Evolutionary conservation across 2,797 vertebrate species (phyloP), one percentile per base, ranked within the genome.

Genomic region (Sebastes trivittatus): DNA sequence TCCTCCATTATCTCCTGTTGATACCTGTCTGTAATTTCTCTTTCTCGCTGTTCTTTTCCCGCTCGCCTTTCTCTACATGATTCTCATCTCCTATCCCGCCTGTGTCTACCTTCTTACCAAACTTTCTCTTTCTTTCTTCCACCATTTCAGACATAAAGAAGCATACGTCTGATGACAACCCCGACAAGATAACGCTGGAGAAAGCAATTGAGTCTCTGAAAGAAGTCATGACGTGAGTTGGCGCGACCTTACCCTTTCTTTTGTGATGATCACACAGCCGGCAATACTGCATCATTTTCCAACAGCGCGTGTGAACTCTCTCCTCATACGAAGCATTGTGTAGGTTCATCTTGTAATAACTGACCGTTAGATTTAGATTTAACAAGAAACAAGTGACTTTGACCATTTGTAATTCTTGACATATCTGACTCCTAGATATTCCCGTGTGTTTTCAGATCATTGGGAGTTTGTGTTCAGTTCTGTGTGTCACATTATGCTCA

Each of bases 181-280:
- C 98, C 66, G 98, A 99, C 93, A 99, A 99, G 95, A 83, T 94
- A 75, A 99, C 95, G 42, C 92, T 99, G 84, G 98, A 98, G 85
- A 97, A 95, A 94, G 98, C 98, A 67, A 99, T 99, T 63, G 98
- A 98, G 81, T 98, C 98, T 38, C 91, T 99, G 72, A 99, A 98
- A 93, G 98, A 99, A 95, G 98, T 99, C 81, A 99, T 99, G 98
- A 99, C 97, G 98, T 99, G 95, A 98, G 98, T 96, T 56, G 38
- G 14, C 3, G 0, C 46, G 14, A 74, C 61, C 34, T 42, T 18
- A 11, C 30, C 60, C 23, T 61, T 75, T 60, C 36, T 78, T 68
- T 73, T 78, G 30, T 63, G 34, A 25, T 11, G 7, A 75, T 75
- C n/a, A 27, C 59, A 60, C 25, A 42, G 30, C n/a, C 14, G 22